Evolutionary conservation across 2,113 vertebrate species (phyloP).

Genomic region (Patagioenas fasciata): DNA sequence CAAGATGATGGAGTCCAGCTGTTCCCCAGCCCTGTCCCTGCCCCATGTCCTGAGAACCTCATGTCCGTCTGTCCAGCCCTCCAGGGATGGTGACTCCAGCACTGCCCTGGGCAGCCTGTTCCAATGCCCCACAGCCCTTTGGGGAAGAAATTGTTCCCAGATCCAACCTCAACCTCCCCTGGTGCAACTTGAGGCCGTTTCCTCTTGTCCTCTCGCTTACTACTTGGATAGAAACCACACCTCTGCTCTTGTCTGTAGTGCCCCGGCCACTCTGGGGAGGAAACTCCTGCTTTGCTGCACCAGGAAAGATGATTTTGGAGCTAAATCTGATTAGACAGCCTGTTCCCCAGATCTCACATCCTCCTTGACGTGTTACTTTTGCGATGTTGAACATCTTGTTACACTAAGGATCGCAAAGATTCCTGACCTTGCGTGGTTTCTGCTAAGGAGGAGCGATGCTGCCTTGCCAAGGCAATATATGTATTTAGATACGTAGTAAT

Average conservation of each 20-base stretch:
- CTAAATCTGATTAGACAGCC: neutral
- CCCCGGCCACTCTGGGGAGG: rapidly evolving
- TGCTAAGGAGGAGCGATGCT: neutral
- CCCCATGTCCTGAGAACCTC: too few relatives aligned
- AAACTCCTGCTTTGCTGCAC: neutral
- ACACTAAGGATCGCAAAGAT: too few relatives aligned
- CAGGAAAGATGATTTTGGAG: neutral
- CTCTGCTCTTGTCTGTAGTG: neutral
- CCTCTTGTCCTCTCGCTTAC: too few relatives aligned
- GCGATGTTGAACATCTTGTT: neutral
- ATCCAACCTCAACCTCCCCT: too few relatives aligned
- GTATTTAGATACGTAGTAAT: rapidly evolving
- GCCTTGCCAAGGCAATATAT: neutral
- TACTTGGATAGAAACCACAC: neutral
- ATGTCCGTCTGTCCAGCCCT: too few relatives aligned
- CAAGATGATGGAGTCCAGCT: too few relatives aligned
- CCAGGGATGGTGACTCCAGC: too few relatives aligned
- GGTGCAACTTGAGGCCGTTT: too few relatives aligned
- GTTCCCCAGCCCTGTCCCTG: too few relatives aligned
- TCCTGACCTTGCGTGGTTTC: rapidly evolving
- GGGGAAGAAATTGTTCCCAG: too few relatives aligned
- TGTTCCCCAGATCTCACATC: rapidly evolving
- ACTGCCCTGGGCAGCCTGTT: too few relatives aligned
- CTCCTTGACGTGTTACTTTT: neutral
- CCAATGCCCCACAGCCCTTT: too few relatives aligned